These are phyloP conservation scores for Lacerta agilis DNA, from an alignment of 2,797 vertebrate genomes.

Conservation along the genomic window DNA sequence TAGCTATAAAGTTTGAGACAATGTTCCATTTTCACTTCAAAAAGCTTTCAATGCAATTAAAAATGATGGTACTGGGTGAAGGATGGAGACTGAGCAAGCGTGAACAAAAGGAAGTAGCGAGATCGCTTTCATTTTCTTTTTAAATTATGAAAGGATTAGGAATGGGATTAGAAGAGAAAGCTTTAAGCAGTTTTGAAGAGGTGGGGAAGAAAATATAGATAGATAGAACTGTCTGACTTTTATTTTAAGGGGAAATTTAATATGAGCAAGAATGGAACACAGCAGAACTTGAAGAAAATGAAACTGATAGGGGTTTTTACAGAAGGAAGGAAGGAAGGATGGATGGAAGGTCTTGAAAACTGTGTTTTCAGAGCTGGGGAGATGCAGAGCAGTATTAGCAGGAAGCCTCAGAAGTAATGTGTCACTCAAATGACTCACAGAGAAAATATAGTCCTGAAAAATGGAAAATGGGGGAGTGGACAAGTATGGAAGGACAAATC, in stretches of 20 bases:
- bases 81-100: slow-evolving; percentile 13
- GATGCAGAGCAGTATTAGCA: not conserved
- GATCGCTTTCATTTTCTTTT: slow-evolving; percentile 51
- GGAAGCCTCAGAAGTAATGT: not conserved
- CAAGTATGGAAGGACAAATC: too few species aligned
- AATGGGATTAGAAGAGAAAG: slow-evolving; percentile 37
- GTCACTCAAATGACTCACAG: not conserved
- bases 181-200: slow-evolving; percentile 27
- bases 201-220: slow-evolving; percentile 41
- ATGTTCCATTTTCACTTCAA: not conserved
- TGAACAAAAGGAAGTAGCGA: slow-evolving; percentile 43
- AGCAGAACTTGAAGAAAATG: slow-evolving; percentile 19
- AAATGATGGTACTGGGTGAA: slow-evolving; percentile 27
- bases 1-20: not conserved
- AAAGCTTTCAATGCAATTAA: slow-evolving; percentile 18
- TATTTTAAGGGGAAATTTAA: slow-evolving; percentile 47
- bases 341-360: not conserved
- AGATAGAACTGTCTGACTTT: slow-evolving; percentile 28
- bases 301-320: not conserved
- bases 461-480: not conserved
- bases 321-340: not conserved
- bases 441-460: not conserved
- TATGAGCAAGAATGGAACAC: slow-evolving; percentile 25
- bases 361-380: not conserved
- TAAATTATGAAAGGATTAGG: slow-evolving; percentile 57